These are phyloP conservation scores for Hydrolagus affinis DNA, from an alignment of 2,113 vertebrate genomes.

Conservation along the genomic window DNA sequence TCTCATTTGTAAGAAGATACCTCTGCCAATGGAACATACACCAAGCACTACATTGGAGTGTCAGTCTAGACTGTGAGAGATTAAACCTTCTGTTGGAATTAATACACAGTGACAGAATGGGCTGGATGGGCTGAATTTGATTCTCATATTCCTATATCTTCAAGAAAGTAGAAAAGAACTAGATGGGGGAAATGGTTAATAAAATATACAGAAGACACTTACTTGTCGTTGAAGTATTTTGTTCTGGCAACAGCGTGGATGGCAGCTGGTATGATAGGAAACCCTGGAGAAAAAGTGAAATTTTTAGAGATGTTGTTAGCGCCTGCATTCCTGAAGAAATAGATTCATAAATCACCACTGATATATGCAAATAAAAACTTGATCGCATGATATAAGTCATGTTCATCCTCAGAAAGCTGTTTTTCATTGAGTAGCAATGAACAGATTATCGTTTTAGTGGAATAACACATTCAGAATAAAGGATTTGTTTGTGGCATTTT, in stretches of 20 bases:
- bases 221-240: constrained; percentile 93
- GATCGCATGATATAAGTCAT: too few species aligned
- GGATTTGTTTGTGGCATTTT: background rate
- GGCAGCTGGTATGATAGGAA: constrained; percentile 81
- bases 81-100: too few species aligned
- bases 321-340: background rate
- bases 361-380: too few species aligned
- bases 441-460: background rate
- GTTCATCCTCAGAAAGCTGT: too few species aligned
- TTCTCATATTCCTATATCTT: background rate
- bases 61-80: too few species aligned
- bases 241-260: constrained; percentile 86
- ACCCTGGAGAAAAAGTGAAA: constrained; percentile 58
- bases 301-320: background rate
- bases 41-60: too few species aligned
- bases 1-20: too few species aligned
- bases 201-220: constrained; percentile 53
- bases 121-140: too few species aligned
- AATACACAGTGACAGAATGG: too few species aligned
- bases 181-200: constrained; percentile 35
- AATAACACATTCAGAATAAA: background rate
- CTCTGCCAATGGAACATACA: too few species aligned
- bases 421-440: too few species aligned
- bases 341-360: background rate
- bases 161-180: background rate